These are phyloP conservation scores for Scarus forsteni DNA, from an alignment of 2,797 vertebrate species.

Conservation along the genomic window DNA sequence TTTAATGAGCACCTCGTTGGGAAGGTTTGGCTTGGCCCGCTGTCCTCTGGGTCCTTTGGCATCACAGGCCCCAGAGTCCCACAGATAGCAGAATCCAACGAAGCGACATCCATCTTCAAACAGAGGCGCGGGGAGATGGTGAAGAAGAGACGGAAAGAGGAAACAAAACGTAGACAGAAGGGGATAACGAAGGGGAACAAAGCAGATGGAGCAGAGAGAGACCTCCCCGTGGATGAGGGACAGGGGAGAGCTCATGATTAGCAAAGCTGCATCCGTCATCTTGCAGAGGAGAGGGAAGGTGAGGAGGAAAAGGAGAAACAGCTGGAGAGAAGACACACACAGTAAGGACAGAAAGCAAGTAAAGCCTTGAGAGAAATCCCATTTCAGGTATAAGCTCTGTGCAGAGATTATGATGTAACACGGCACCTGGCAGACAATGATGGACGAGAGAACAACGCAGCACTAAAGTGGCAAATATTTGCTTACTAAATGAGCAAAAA, in stretches of 20 bases:
- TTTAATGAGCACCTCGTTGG: constrained; percentile 69
- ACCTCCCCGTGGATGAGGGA: constrained; percentile 39
- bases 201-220: constrained; percentile 40
- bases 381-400: constrained; percentile 11
- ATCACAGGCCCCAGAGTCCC: constrained; percentile 49
- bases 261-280: constrained; percentile 48
- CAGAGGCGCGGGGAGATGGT: constrained; percentile 28
- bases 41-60: constrained; percentile 62
- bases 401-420: neutral
- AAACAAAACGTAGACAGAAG: constrained; percentile 1
- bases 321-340: neutral
- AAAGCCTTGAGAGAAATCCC: constrained; percentile 5
- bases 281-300: constrained; percentile 20
- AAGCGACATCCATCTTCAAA: constrained; percentile 62
- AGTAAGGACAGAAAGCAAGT: neutral
- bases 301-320: neutral
- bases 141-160: constrained; percentile 25
- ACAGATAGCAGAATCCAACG: constrained; percentile 32
- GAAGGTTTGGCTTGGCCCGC: constrained; percentile 58
- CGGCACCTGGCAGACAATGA: neutral
- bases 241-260: constrained; percentile 40
- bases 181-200: constrained; percentile 5
- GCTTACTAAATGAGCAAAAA: neutral
- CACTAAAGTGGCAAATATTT: neutral
- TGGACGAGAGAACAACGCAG: neutral